Conservation (phyloP, 2,888 invertebrate species). For the Minunthozetes semirufus region DNA sequence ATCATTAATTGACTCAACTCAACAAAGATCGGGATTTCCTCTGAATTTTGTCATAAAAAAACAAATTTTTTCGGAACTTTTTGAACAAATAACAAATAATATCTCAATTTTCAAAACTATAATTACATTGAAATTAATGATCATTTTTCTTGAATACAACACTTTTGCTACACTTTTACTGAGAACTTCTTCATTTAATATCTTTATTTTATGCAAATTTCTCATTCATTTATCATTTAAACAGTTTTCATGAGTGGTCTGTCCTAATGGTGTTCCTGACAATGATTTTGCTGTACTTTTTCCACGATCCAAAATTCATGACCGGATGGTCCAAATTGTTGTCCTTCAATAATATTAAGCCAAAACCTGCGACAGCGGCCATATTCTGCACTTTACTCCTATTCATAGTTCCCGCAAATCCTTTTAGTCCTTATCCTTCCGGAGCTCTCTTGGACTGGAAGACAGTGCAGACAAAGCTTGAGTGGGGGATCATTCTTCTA, state of each 20-base stretch:
- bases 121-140: too few relatives aligned
- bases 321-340: slow-evolving; percentile 47
- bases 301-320: slow-evolving; percentile 46
- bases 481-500: slow-evolving; percentile 48
- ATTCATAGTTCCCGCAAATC: slow-evolving; percentile 45
- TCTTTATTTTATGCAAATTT: background rate
- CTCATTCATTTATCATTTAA: background rate
- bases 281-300: slow-evolving; percentile 46
- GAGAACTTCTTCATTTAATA: background rate
- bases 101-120: too few relatives aligned
- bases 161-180: too few relatives aligned
- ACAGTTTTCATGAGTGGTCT: slow-evolving; percentile 39
- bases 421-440: slow-evolving; percentile 9
- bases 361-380: slow-evolving; percentile 46
- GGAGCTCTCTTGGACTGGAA: slow-evolving; percentile 46
- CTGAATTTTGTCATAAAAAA: too few relatives aligned
- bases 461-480: slow-evolving; percentile 46
- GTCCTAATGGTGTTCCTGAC: slow-evolving; percentile 42
- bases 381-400: slow-evolving; percentile 45
- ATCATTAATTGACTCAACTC: too few relatives aligned
- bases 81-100: too few relatives aligned
- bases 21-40: too few relatives aligned
- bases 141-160: too few relatives aligned
- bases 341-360: slow-evolving; percentile 42
- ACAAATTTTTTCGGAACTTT: too few relatives aligned